Evolutionary conservation across 2,888 invertebrate genomes (phyloP).

Genomic region (Tenthredo livida): DNA sequence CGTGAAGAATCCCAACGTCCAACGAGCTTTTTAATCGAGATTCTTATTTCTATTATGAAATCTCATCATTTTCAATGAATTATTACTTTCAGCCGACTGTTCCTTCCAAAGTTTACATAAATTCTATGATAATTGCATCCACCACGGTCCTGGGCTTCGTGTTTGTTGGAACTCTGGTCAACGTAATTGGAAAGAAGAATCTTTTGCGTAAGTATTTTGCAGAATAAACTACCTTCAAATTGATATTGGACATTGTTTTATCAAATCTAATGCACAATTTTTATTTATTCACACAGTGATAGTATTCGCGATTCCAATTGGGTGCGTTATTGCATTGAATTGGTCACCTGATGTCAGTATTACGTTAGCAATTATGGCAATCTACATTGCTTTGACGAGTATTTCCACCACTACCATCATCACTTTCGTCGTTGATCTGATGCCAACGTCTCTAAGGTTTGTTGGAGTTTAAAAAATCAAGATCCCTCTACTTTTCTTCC

Average conservation of each 20-base stretch:
- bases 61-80: neutral
- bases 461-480: neutral
- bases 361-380: conserved; percentile 51
- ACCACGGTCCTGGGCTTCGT: conserved; percentile 59
- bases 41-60: neutral
- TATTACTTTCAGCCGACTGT: conserved; percentile 58
- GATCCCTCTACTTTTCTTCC: too few relatives aligned
- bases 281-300: neutral
- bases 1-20: too few relatives aligned
- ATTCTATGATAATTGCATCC: conserved; percentile 63
- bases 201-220: conserved; percentile 63
- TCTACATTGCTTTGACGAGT: conserved; percentile 62
- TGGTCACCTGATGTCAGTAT: conserved; percentile 53
- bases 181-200: conserved; percentile 64
- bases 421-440: conserved; percentile 71
- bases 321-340: conserved; percentile 51
- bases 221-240: neutral
- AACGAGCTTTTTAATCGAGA: neutral
- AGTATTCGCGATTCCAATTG: conserved; percentile 4
- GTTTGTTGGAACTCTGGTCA: conserved; percentile 60
- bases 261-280: neutral
- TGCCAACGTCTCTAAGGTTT: conserved; percentile 59
- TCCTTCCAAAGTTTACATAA: conserved; percentile 64
- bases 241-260: neutral
- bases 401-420: conserved; percentile 78